Evolutionary conservation across 2,888 invertebrate species (phyloP).

Genomic region (Artemia sinica): DNA sequence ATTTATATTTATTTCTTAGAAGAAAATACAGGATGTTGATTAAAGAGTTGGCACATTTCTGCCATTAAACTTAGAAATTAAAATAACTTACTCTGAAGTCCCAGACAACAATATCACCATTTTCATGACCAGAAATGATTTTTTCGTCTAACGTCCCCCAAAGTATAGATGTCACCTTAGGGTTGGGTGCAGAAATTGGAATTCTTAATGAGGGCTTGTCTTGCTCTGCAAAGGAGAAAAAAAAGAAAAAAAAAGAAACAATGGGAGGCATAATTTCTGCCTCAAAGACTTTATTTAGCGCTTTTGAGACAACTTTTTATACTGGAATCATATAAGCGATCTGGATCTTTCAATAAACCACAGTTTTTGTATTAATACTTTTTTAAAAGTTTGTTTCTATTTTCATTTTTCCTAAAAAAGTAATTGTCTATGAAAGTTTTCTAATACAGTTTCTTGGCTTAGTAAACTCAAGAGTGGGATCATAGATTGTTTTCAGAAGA

Average conservation of each 20-base stretch:
- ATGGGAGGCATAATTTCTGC: not conserved
- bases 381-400: too few relatives aligned
- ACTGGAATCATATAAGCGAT: too few relatives aligned
- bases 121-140: conserved; percentile 81
- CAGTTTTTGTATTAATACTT: too few relatives aligned
- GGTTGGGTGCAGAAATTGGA: conserved; percentile 46
- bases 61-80: not conserved
- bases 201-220: conserved; percentile 59
- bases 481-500: too few relatives aligned
- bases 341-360: too few relatives aligned
- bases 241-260: not conserved
- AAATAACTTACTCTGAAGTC: conserved; percentile 51
- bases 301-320: not conserved
- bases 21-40: too few relatives aligned
- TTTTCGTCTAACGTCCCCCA: conserved; percentile 89
- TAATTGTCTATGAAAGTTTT: too few relatives aligned
- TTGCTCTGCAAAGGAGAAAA: conserved; percentile 32
- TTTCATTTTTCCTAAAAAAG: too few relatives aligned
- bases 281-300: not conserved
- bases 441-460: too few relatives aligned
- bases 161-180: conserved; percentile 75
- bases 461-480: too few relatives aligned
- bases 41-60: too few relatives aligned
- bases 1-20: too few relatives aligned
- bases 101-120: conserved; percentile 80